Base-by-base conservation (phyloP, 2,888 invertebrate genomes). In the Villa cingulata region DNA sequence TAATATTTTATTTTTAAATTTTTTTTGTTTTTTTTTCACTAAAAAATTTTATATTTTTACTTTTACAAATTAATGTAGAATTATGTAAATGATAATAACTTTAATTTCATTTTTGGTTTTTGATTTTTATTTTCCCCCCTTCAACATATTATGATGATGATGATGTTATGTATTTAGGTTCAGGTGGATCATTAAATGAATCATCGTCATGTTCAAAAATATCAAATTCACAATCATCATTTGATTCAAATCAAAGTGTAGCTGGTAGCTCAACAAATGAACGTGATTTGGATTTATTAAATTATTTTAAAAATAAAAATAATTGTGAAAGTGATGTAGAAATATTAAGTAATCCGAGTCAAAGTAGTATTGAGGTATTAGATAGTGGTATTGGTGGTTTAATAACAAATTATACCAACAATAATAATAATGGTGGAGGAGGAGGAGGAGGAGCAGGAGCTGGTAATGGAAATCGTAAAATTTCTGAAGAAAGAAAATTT, bases 321-420 rank as follows among this genome's bases (percentile, higher is more conserved):
- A 70, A 68, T 51, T 70, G 68, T 51, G 80, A 79, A 56, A 82
- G 82, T 63, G 82, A 83, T 57, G 77, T 83, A 51, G 80, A 82
- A 56, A 72, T 83, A 39, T 70, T 83, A 20, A 81, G 80, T 51
- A 81, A 81, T 66, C 81, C 81, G 15, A 82, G 81, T 64, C 78
- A 79, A 59, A 80, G 80, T 56, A 81, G 81, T 58, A 80, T 82
- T 48, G 80, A 80, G 66, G 75, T 80, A 29, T 61, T 80, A 43
- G 76, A 75, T 56, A 45, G 71, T 45, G 63, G 58, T 52, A 62
- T 70, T 41, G 14, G 38, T 38, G 17, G 50, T 23, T 50, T 23
- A 6, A 23, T 23, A 6, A 23, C 81, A 15, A 81, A 81, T 64
- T 77, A 78, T 58, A 80, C 79, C 55, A 81, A 81, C 58, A 80